These are phyloP conservation scores for Fopius arisanus DNA, from an alignment of 1,140 invertebrate species.

Conservation along the genomic window DNA sequence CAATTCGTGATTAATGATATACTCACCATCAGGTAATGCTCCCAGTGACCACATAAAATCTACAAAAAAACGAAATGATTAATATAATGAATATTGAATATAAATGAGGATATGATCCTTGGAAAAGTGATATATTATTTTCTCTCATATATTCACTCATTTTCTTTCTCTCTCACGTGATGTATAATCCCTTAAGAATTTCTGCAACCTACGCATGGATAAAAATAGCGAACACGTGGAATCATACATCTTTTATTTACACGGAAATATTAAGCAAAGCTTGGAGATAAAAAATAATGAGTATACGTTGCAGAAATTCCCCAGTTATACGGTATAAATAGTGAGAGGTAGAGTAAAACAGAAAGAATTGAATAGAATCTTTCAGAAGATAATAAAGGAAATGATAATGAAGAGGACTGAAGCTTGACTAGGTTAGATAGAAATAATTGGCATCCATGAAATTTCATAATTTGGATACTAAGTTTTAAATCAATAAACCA, in stretches of 20 bases:
- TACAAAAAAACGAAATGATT: slow-evolving; percentile 78
- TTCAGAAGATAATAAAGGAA: slow-evolving; percentile 45
- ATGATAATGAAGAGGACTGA: slow-evolving; percentile 36
- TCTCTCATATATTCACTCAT: slow-evolving; percentile 16
- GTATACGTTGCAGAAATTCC: slow-evolving; percentile 55
- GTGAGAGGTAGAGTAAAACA: slow-evolving; percentile 24
- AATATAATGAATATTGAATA: slow-evolving; percentile 33
- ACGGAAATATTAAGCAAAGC: neutral
- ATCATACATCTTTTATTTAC: slow-evolving; percentile 38
- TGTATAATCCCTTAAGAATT: neutral
- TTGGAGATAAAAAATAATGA: slow-evolving; percentile 17
- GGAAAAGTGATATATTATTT: slow-evolving; percentile 7
- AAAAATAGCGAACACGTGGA: neutral
- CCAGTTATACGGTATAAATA: slow-evolving; percentile 36
- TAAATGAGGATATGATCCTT: neutral
- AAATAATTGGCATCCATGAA: slow-evolving; percentile 66
- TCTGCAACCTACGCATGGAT: neutral
- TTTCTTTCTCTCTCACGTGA: slow-evolving; percentile 26
- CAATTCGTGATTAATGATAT: slow-evolving; percentile 20
- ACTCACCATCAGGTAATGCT: slow-evolving; percentile 95
- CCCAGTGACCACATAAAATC: slow-evolving; percentile 98
- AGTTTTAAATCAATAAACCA: slow-evolving; percentile 59
- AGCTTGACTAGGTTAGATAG: slow-evolving; percentile 49
- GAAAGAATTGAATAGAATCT: slow-evolving; percentile 42
- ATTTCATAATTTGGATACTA: slow-evolving; percentile 69